Conservation (phyloP, 2,888 invertebrate species). For the Apamea monoglypha region DNA sequence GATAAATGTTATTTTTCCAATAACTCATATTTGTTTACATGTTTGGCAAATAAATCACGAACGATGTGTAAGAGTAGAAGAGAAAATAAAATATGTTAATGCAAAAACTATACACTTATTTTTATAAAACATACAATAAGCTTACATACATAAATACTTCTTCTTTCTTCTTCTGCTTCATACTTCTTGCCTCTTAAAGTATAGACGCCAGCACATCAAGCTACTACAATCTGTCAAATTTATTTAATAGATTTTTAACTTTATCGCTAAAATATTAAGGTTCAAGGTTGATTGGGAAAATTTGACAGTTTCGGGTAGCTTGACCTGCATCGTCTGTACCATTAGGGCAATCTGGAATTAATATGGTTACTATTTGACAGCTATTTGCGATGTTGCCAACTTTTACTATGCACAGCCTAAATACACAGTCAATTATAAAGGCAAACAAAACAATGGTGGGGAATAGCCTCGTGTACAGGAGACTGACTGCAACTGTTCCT, state of each 20-base stretch:
- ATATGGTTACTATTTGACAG: background rate
- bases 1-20: too few species aligned
- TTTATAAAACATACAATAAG: too few species aligned
- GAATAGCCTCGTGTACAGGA: background rate
- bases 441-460: background rate
- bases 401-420: background rate
- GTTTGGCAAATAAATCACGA: too few species aligned
- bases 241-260: too few species aligned
- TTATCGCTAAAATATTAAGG: too few species aligned
- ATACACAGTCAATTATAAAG: background rate
- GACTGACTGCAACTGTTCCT: too few species aligned
- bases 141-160: background rate
- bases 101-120: background rate
- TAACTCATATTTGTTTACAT: too few species aligned
- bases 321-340: too few species aligned
- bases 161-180: background rate
- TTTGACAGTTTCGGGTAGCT: too few species aligned
- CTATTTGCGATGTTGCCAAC: background rate
- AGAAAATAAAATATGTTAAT: background rate
- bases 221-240: too few species aligned
- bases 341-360: background rate
- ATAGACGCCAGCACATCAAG: too few species aligned
- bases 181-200: background rate
- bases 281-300: too few species aligned
- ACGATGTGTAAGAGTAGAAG: background rate